Evolutionary conservation across 1,140 invertebrate species (phyloP).

Genomic region (Ectropis grisescens): DNA sequence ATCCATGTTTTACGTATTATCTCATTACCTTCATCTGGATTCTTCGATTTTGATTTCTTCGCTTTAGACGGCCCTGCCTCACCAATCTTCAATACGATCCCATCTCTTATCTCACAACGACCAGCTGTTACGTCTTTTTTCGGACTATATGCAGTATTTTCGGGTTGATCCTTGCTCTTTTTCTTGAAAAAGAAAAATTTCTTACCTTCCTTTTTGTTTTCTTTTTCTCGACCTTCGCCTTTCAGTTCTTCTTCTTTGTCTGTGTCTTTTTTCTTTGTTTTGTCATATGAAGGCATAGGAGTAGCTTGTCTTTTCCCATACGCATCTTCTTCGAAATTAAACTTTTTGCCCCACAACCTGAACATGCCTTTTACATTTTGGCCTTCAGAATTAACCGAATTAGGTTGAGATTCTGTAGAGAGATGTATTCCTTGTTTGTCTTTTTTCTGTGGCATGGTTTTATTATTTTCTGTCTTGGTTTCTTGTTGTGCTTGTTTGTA

Average conservation of each 20-base stretch:
- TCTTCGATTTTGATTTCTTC: constrained; percentile 10
- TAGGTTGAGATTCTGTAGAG: no score
- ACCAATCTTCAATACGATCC: no score
- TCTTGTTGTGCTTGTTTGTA: constrained; percentile 10
- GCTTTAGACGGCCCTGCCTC: no score
- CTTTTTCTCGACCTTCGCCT: neutral
- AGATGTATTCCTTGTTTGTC: no score
- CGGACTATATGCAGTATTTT: constrained; percentile 6
- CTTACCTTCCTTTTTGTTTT: constrained; percentile 30
- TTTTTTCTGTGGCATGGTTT: constrained; percentile 6
- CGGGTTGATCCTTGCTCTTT: constrained; percentile 29
- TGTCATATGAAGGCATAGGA: constrained; percentile 8
- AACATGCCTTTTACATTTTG: constrained; percentile 43
- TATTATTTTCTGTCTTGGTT: constrained; percentile 9
- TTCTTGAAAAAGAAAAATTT: constrained; percentile 43
- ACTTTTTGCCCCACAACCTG: constrained; percentile 45
- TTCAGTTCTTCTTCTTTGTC: constrained; percentile 10
- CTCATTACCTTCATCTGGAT: constrained; percentile 10
- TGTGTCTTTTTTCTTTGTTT: constrained; percentile 8
- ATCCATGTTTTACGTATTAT: constrained; percentile 32
- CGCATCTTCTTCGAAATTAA: constrained; percentile 31
- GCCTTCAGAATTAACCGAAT: constrained; percentile 25
- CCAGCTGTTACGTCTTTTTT: constrained; percentile 38
- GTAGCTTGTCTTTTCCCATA: constrained; percentile 13
- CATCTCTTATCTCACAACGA: constrained; percentile 42